Base-by-base conservation (phyloP, 2,113 vertebrate genomes). In the Bagarius yarrelli region DNA sequence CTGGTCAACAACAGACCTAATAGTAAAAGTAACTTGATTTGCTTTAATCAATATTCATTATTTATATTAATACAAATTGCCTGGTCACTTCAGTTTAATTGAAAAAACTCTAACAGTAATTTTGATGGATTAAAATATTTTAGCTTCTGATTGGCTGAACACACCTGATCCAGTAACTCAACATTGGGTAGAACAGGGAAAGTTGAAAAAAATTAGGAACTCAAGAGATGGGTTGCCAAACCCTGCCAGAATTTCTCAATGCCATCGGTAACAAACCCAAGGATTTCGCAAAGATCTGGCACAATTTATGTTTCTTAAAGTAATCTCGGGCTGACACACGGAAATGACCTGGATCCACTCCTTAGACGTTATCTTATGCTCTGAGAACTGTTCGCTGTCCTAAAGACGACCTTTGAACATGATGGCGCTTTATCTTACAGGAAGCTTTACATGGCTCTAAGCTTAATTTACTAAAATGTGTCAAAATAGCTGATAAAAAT, bases 251-350 rank as follows among this genome's bases (percentile, higher is more conserved):
- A 25, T 21, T 32, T 47, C 25, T 25, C 9, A 15, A 34, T 27
- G 50, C 47, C 19, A 1, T 64, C 11, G 6, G 30, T 53, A 9
- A 52, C 13, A 50, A 63, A 70, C 19, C 23, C 5, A 19, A 72
- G 30, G 52, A 27, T 78, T 79, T 78, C 3, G 15, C 13, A 57
- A 57, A 81, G 59, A 73, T 79, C 52, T 6, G 19, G 34, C 32
- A 19, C 18, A 34, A 53, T 70, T 67, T 73, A 79, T 76, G 84
- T 21, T 64, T 70, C 32, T 57, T 61, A 34, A 19, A 25, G 72
- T 70, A 64, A 82, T 82, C 55, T 85, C 50, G 52, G 25, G 18
- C 61, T 74, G 76, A 74, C 71, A 34, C 32, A 21, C 70, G 75
- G 61, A 53, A 36, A 79, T 76, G 71, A 82, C 71, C 84, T 76